Evolutionary conservation across 2,797 vertebrate genomes (phyloP), one percentile per base, ranked within the genome.

Genomic region (Myotis myotis): DNA sequence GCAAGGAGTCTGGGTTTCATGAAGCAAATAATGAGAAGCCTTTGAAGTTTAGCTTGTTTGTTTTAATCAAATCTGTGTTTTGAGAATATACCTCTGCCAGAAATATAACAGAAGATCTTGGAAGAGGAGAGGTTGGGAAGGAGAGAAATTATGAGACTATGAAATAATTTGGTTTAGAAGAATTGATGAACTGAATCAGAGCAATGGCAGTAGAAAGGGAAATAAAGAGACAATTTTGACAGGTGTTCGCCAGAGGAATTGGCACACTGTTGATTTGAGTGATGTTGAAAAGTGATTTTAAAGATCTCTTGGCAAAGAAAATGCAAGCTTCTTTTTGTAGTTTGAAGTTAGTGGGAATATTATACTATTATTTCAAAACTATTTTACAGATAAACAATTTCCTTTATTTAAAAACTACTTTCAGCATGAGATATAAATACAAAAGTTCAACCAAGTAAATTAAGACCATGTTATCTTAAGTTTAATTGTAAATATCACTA

Each of bases 11-110:
- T 76, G 57, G 28, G 47, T 70, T 80, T 76, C 49, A 12, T n/a
- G 33, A 44, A 30, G 17, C 53, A 83, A 38, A 49, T 68, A 60
- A 70, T 82, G 22, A 91, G 30, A 16, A 71, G 17, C 25, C 12
- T 17, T 2, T 79, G 44, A 82, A 85, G 41, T 68, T 85, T 55
- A 38, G 15, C 20, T 93, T 88, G 3, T 78, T 95, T 95, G 16
- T 66, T 95, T 94, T 68, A 71, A 86, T 83, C 82, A 88, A 71
- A 84, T 96, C 30, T 81, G 28, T 70, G 25, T 72, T 93, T 93
- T 91, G 72, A 33, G 86, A 92, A 66, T 74, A 86, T 47, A 22
- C 5, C 25, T 92, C 19, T 83, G 71, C 72, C 28, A 80, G 44
- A 79, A 86, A 71, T 71, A 5, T 75, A 30, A 25, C 6, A 57